Conservation (phyloP, 2,797 vertebrate genomes). For the Rhynchotus rufescens region DNA sequence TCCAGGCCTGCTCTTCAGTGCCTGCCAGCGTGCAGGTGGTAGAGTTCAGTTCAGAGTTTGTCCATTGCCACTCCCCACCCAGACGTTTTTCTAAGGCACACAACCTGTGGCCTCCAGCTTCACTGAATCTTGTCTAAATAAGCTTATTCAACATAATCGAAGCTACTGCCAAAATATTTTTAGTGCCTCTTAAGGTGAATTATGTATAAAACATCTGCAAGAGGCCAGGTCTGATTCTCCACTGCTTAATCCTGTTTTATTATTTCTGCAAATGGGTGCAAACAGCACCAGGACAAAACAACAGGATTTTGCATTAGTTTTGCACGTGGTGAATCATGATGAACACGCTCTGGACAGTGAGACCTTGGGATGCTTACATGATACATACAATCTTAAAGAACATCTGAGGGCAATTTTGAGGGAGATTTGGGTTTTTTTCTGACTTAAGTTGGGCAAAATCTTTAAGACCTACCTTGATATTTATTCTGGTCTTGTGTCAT, state of each 20-base stretch:
- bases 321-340: not conserved
- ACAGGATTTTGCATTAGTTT: not conserved
- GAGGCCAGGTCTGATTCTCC: conserved; percentile 6
- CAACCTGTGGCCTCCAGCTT: not conserved
- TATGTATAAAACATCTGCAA: conserved; percentile 31
- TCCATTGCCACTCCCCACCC: not conserved
- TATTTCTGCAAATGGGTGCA: not conserved
- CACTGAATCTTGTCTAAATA: conserved; percentile 31
- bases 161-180: conserved; percentile 43
- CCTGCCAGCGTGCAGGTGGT: conserved; percentile 37
- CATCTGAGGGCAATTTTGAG: not conserved
- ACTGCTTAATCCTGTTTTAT: not conserved
- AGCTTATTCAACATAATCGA: not conserved
- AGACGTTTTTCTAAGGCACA: not conserved
- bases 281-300: not conserved
- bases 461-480: not conserved
- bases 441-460: not conserved
- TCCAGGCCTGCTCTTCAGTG: conserved; percentile 38
- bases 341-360: not conserved
- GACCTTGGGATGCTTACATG: not conserved
- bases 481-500: not conserved
- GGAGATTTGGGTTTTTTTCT: not conserved
- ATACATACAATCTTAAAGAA: not conserved
- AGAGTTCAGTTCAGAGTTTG: conserved; percentile 28
- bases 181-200: conserved; percentile 14